A percentile compares a stretch with the other conserved stretches of the same genome.
phyloP scores from a whole-genome alignment of 2,888 invertebrate species.

The Sphaeridia pumilis region DNA sequence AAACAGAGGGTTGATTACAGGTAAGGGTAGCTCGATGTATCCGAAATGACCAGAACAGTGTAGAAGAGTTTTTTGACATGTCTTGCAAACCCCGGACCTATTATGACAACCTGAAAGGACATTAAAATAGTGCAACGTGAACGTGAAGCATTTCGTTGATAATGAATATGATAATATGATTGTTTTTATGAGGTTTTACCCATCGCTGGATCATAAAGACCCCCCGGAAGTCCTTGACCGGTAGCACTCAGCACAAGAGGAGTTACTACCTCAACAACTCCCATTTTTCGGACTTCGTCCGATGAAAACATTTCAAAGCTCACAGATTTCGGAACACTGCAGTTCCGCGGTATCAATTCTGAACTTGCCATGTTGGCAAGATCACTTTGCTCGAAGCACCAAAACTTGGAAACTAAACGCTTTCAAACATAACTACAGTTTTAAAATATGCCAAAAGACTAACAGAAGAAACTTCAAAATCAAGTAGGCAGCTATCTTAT shows the following conservation, averaged over 20 bases:
- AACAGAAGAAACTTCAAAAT: no score
- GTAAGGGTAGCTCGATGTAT: constrained; percentile 77
- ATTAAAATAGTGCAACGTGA: constrained; percentile 1
- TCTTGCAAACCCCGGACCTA: constrained; percentile 60
- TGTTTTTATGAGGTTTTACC: constrained; percentile 45
- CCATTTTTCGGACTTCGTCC: constrained; percentile 64
- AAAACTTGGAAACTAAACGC: no score
- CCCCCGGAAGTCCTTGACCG: constrained; percentile 68
- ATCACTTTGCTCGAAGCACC: no score
- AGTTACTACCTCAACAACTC: constrained; percentile 68
- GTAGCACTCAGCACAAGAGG: constrained; percentile 66
- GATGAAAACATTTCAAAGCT: constrained; percentile 59
- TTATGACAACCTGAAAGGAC: constrained; percentile 47
- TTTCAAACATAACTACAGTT: no score
- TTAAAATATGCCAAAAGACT: no score
- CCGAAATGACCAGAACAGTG: constrained; percentile 89
- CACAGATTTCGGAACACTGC: background rate
- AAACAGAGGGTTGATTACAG: constrained; percentile 83
- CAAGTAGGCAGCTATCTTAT: no score
- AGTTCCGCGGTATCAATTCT: no score
- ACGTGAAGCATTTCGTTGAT: no score
- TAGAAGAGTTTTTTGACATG: constrained; percentile 56
- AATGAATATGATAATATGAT: background rate
- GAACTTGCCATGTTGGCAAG: no score
- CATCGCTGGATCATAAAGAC: constrained; percentile 78